phyloP scores from a whole-genome alignment of 92 coral and sea anemone species.

The Blastomussa wellsi region DNA sequence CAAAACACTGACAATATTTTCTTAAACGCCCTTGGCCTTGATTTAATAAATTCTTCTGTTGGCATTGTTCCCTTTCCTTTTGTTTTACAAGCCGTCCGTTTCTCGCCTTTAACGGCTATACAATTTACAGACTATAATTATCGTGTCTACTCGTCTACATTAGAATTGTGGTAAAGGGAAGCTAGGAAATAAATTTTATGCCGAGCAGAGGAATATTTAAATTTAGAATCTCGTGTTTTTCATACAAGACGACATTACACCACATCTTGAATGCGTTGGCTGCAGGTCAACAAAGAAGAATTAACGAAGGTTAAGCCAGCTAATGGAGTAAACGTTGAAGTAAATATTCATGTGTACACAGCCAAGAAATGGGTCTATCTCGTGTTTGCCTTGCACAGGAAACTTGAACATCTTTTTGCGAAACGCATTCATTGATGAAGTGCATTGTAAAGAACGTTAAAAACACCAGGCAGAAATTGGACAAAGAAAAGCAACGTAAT shows the following conservation, averaged over 20 bases:
- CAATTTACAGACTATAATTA: background rate
- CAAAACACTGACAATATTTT: background rate
- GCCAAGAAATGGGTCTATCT: background rate
- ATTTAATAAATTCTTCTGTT: conserved; percentile 4
- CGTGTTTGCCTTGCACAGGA: conserved; percentile 32
- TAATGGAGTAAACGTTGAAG: background rate
- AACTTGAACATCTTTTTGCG: conserved; percentile 17
- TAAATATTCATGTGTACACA: conserved; percentile 9
- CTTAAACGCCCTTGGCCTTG: background rate
- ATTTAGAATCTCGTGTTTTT: background rate
- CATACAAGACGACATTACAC: background rate
- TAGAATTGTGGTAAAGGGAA: too few relatives aligned
- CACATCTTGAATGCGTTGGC: background rate
- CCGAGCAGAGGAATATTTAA: background rate
- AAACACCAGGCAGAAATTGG: background rate
- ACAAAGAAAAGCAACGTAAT: background rate
- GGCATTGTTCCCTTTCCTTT: background rate
- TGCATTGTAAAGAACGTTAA: background rate
- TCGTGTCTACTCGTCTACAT: background rate
- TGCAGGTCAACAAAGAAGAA: background rate
- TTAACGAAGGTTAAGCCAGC: background rate
- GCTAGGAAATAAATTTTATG: background rate
- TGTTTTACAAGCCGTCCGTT: background rate
- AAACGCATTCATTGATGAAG: background rate
- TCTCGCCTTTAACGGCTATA: background rate